Base-by-base conservation (phyloP, 2,888 invertebrate species). In the Phortica okadai region DNA sequence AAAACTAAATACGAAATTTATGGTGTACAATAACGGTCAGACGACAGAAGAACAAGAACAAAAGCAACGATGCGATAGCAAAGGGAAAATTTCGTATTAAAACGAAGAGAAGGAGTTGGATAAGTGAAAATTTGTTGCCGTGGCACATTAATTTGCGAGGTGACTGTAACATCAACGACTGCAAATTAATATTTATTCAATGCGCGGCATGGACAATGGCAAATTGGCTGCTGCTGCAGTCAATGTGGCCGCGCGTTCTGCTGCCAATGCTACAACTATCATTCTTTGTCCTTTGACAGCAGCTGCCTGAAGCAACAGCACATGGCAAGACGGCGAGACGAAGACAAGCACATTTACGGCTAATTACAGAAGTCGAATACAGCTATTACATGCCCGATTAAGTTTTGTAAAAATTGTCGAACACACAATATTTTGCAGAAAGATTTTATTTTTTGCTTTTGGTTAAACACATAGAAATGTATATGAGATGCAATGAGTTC, bases 71-170 rank as follows among this genome's bases (percentile, higher is more conserved):
- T 42, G 41, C 21, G 21, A 21, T 21, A 21, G 21, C 21, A 21
- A 21, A 21, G 21, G 21, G 21, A 0, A 21, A 21, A 21, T 21
- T 21, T 21, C 21, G 21, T 21, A 21, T 21, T 21, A 21, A 21
- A 21, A 21, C 21, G 21, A 21, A 8, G 42, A 59, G 7, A 41
- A 42, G 8, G 58, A 3, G 42, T 33, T 1, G 64, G 16, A 86
- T 87, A 84, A 87, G 86, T 87, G 85, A 84, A 86, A 86, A 88
- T 85, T 85, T 88, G 88, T 86, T 88, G 88, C 82, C 85, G 87
- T 80, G 86, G 84, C 86, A 86, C 86, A 85, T 85, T 88, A 85
- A 85, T 85, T 86, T 88, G 77, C 78, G 76, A 78, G 25, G 74
- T 59, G 33, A 74, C 62, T 62, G 64, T 59, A 59, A 45, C 62